Evolutionary conservation across 2,888 invertebrate species (phyloP).

Genomic region (Papilio demoleus): DNA sequence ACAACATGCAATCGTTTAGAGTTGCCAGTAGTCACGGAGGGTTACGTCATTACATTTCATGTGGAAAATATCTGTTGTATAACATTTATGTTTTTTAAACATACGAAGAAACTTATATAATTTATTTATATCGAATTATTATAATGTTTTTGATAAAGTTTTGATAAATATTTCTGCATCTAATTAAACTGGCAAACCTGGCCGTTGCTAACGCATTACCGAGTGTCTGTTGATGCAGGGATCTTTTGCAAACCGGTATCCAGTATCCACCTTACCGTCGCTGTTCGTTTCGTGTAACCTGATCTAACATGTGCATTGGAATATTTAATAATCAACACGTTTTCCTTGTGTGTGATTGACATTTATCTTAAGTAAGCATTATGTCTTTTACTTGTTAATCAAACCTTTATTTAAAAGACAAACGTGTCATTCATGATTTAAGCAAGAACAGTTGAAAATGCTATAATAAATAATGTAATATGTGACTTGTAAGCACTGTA

Average conservation of each 20-base stretch:
- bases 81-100: neutral
- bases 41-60: conserved; percentile 30
- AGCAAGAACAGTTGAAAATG: neutral
- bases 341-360: conserved; percentile 8
- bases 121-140: conserved; percentile 17
- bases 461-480: too few relatives aligned
- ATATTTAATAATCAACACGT: conserved; percentile 22
- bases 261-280: conserved; percentile 40
- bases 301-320: conserved; percentile 27
- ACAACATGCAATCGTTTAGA: conserved; percentile 36
- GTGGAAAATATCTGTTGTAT: conserved; percentile 24
- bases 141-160: conserved; percentile 4
- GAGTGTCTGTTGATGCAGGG: conserved; percentile 19
- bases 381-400: neutral
- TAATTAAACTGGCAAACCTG: neutral
- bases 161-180: neutral
- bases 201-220: conserved; percentile 47
- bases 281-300: conserved; percentile 31
- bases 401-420: neutral
- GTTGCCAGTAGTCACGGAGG: conserved; percentile 34
- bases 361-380: conserved; percentile 18
- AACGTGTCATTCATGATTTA: conserved; percentile 1
- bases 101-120: conserved; percentile 1
- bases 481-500: conserved; percentile 4
- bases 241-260: conserved; percentile 74